Evolutionary conservation across 2,113 vertebrate genomes (phyloP).

Genomic region (Tragelaphus buxtoni): DNA sequence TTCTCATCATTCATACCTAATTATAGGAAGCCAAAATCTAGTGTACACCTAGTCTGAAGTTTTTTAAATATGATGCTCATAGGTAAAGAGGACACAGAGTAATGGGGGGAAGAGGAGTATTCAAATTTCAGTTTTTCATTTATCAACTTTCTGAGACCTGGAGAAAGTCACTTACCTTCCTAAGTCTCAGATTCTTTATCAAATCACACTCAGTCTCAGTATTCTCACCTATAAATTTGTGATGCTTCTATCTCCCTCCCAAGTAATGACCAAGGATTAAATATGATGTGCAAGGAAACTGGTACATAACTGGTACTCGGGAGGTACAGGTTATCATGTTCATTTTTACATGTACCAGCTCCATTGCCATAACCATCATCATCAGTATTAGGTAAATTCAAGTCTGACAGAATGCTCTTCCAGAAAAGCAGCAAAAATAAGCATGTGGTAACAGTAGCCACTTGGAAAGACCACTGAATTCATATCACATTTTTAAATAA

Average conservation of each 20-base stretch:
- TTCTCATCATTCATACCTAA: constrained; percentile 80
- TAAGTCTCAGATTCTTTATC: not conserved
- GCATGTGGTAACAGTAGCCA: not conserved
- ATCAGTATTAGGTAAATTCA: not conserved
- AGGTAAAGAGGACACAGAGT: too few species aligned
- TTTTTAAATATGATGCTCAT: not conserved
- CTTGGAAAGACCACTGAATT: not conserved
- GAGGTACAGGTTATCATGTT: not conserved
- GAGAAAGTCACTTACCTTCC: not conserved
- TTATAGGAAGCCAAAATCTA: not conserved
- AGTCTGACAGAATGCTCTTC: not conserved
- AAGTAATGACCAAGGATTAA: not conserved
- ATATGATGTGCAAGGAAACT: not conserved
- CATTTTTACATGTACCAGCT: not conserved
- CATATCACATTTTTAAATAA: not conserved
- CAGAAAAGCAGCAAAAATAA: not conserved
- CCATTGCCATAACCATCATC: not conserved
- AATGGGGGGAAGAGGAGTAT: not conserved
- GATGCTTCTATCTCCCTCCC: not conserved
- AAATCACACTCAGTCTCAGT: not conserved
- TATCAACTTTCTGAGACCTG: not conserved
- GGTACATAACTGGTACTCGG: not conserved
- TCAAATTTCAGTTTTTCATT: not conserved
- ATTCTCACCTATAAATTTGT: not conserved
- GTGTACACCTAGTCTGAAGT: not conserved